Percentiles rank a stretch among this genome's conserved stretches.
These are phyloP conservation scores for Lanius collurio DNA, from an alignment of 2,113 vertebrate species.

Conservation along the genomic window DNA sequence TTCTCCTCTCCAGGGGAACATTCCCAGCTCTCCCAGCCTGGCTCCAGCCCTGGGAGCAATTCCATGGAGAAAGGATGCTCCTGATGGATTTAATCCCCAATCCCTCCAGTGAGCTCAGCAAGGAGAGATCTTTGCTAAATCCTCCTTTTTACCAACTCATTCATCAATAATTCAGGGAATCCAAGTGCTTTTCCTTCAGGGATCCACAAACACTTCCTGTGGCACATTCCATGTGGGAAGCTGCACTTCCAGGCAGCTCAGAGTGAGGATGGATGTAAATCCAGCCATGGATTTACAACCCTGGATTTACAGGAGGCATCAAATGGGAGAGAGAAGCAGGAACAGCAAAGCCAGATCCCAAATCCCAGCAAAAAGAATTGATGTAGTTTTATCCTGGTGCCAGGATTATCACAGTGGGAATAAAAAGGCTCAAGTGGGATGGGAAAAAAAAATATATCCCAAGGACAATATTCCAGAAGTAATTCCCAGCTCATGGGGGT, in stretches of 20 bases:
- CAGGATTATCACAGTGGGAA: not conserved
- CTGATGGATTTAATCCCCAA: not conserved
- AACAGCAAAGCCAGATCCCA: not conserved
- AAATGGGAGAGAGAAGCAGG: not conserved
- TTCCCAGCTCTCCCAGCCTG: not conserved
- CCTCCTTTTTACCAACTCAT: not conserved
- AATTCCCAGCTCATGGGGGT: not conserved
- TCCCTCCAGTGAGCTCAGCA: not conserved
- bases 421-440: not conserved
- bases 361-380: not conserved
- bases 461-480: not conserved
- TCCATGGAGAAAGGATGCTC: not conserved
- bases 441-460: not conserved
- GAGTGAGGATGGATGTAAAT: not conserved
- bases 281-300: not conserved
- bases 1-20: not conserved
- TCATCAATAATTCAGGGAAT: not conserved
- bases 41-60: not conserved
- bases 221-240: rapidly evolving
- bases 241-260: not conserved
- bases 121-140: not conserved
- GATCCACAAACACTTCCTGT: not conserved
- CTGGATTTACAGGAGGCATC: not conserved
- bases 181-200: not conserved
- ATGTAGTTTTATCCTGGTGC: not conserved